These are phyloP conservation scores for Metaphire vulgaris DNA, from an alignment of 1,140 invertebrate genomes.

Conservation along the genomic window DNA sequence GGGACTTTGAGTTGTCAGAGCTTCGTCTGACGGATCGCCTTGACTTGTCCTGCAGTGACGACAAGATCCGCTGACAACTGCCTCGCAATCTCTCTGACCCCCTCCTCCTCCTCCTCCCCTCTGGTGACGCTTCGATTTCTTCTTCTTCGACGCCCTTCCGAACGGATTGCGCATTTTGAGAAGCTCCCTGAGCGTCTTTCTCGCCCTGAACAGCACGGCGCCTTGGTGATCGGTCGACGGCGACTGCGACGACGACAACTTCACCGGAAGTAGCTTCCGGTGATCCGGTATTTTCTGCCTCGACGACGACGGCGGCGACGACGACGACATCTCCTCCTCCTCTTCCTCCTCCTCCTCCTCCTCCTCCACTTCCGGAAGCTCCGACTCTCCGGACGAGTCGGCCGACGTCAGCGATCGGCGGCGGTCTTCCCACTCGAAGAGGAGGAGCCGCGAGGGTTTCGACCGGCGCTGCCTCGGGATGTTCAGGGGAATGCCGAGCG, in stretches of 20 bases:
- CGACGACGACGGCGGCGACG: neutral
- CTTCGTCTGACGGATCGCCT: too few species aligned
- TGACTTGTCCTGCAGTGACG: too few species aligned
- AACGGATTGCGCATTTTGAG: neutral
- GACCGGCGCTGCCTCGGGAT: constrained; percentile 2
- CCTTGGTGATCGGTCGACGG: neutral
- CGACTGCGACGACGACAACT: neutral
- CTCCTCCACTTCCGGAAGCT: neutral
- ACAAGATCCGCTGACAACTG: too few species aligned
- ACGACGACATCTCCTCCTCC: neutral
- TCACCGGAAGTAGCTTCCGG: neutral
- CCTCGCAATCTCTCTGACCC: too few species aligned
- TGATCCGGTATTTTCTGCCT: neutral
- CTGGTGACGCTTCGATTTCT: neutral
- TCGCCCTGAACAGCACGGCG: neutral
- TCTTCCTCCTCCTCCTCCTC: neutral
- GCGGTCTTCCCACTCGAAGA: neutral
- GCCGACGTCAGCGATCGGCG: neutral
- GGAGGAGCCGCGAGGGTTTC: neutral
- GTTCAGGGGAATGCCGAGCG: constrained; percentile 13
- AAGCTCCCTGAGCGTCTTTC: neutral
- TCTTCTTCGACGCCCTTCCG: neutral
- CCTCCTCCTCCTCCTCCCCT: neutral
- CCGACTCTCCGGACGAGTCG: neutral
- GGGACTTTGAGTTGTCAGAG: too few species aligned